phyloP scores from a whole-genome alignment of 2,888 invertebrate species.

The Drosophila suboccidentalis region DNA sequence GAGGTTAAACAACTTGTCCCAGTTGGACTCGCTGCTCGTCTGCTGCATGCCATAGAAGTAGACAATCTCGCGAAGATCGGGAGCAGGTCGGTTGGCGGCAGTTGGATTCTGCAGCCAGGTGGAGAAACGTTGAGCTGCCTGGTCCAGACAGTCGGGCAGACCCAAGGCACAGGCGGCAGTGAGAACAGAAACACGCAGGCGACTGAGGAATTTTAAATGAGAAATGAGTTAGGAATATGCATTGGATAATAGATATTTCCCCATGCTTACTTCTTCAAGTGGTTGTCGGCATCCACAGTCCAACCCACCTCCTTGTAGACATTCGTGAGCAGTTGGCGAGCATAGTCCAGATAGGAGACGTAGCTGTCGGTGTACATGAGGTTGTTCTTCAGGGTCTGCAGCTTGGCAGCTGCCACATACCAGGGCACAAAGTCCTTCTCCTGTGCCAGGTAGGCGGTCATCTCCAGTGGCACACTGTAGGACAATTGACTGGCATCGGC shows the following conservation, averaged over 20 bases:
- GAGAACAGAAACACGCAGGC: constrained; percentile 88
- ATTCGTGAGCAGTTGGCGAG: constrained; percentile 87
- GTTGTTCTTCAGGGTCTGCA: constrained; percentile 86
- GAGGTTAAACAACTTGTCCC: constrained; percentile 90
- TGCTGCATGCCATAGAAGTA: constrained; percentile 91
- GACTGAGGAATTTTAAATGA: constrained; percentile 85
- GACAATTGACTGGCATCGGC: constrained; percentile 90
- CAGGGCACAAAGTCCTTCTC: constrained; percentile 92
- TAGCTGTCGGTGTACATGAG: constrained; percentile 87
- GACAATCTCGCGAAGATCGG: constrained; percentile 89
- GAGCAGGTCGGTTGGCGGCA: constrained; percentile 85
- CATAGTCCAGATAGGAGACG: constrained; percentile 87
- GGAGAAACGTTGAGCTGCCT: constrained; percentile 87
- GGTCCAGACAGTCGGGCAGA: constrained; percentile 87
- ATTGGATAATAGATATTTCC: no score
- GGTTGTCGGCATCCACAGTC: constrained; percentile 86
- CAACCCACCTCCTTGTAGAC: constrained; percentile 89
- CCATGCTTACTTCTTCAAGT: constrained; percentile 76
- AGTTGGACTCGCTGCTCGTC: constrained; percentile 87
- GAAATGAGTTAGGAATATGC: neutral
- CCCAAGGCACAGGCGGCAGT: constrained; percentile 88
- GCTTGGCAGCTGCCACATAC: constrained; percentile 88
- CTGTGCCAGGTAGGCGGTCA: constrained; percentile 89
- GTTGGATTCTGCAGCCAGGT: constrained; percentile 87
- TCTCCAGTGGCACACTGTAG: constrained; percentile 89